A percentile compares a stretch with the other conserved stretches of the same genome.
Conservation (phyloP, 1,140 invertebrate genomes). For the Tetramorium simillimum region DNA sequence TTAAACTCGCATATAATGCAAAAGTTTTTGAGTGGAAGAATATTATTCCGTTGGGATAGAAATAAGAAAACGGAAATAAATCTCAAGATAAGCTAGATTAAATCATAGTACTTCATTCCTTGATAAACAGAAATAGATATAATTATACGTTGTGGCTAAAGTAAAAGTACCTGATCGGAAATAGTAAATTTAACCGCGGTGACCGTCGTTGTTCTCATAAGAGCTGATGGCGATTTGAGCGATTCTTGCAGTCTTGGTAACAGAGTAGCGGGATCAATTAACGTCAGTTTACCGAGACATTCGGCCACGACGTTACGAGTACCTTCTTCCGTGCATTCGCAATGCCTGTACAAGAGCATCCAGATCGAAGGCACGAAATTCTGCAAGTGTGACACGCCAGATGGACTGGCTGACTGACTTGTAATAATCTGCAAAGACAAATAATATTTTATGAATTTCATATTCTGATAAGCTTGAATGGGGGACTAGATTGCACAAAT, state of each 20-base stretch:
- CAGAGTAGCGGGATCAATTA: slow-evolving; percentile 95
- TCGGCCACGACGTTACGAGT: slow-evolving; percentile 99
- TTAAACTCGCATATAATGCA: neutral
- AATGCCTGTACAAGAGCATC: slow-evolving; percentile 95
- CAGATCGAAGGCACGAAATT: slow-evolving; percentile 96
- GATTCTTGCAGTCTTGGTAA: slow-evolving; percentile 93
- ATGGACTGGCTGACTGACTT: slow-evolving; percentile 92
- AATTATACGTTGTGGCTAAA: neutral
- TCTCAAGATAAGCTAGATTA: neutral
- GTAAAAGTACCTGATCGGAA: slow-evolving; percentile 92
- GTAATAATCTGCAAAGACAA: slow-evolving; percentile 90
- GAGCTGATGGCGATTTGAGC: slow-evolving; percentile 91
- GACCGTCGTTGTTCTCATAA: slow-evolving; percentile 98
- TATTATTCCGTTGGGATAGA: neutral
- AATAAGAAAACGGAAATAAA: neutral
- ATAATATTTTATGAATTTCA: slow-evolving; percentile 19
- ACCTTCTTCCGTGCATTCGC: slow-evolving; percentile 98
- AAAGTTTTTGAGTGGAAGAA: neutral
- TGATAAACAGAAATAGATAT: neutral
- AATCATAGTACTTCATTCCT: neutral
- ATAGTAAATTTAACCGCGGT: slow-evolving; percentile 99
- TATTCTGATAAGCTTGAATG: neutral
- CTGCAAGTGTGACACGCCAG: slow-evolving; percentile 92
- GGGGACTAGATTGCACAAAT: neutral
- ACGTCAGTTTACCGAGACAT: slow-evolving; percentile 98